Conservation (phyloP, 1,140 invertebrate species). For the Drosophila subobscura region DNA sequence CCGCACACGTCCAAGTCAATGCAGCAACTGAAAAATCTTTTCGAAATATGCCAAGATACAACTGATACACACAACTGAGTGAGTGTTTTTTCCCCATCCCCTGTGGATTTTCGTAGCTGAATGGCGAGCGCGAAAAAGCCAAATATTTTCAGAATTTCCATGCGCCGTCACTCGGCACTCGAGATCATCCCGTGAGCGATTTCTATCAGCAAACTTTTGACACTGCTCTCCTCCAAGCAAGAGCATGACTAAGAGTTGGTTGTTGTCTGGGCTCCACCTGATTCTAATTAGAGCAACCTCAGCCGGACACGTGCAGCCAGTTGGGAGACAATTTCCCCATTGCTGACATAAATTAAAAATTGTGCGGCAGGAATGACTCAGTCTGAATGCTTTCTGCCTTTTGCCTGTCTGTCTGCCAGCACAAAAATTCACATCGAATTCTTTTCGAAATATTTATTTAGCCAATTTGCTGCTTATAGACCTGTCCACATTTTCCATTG, state of each 20-base stretch:
- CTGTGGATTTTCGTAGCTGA: conserved; percentile 28
- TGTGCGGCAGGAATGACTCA: conserved; percentile 27
- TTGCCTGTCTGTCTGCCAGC: background rate
- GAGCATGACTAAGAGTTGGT: conserved; percentile 52
- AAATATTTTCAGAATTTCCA: conserved; percentile 71
- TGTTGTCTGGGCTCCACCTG: conserved; percentile 49
- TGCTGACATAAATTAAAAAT: conserved; percentile 44
- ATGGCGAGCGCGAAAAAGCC: conserved; percentile 53
- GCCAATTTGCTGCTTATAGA: conserved; percentile 40
- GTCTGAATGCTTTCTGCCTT: conserved; percentile 9
- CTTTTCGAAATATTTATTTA: conserved; percentile 16
- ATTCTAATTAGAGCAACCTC: conserved; percentile 54
- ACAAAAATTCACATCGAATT: background rate
- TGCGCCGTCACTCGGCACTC: conserved; percentile 15
- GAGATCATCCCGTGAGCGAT: conserved; percentile 48
- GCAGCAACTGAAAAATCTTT: conserved; percentile 76
- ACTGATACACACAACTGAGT: conserved; percentile 27
- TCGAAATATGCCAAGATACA: conserved; percentile 61
- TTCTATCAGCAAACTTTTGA: conserved; percentile 42
- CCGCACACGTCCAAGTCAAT: conserved; percentile 76
- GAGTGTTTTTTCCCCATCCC: conserved; percentile 19
- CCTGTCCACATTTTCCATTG: conserved; percentile 47
- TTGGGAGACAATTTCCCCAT: conserved; percentile 17
- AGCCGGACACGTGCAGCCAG: conserved; percentile 59
- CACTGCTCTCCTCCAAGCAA: conserved; percentile 8